These are phyloP conservation scores for Phthorimaea operculella DNA, from an alignment of 1,140 invertebrate species.

Conservation along the genomic window DNA sequence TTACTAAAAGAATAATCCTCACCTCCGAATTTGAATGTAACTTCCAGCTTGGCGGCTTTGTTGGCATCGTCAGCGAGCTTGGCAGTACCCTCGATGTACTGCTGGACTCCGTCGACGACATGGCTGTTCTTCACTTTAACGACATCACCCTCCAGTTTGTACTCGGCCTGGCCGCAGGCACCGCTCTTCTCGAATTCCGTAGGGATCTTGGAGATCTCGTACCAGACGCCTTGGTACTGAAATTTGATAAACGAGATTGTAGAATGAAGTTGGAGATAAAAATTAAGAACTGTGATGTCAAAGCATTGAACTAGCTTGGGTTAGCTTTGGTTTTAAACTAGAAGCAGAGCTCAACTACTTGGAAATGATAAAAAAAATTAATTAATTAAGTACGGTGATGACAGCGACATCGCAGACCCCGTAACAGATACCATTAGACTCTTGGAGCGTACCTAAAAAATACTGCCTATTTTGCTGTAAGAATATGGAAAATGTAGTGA, in stretches of 20 bases:
- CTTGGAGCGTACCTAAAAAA: too few relatives aligned
- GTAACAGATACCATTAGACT: too few relatives aligned
- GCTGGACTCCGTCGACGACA: constrained; percentile 27
- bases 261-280: too few relatives aligned
- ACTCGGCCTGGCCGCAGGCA: constrained; percentile 35
- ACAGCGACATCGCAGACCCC: too few relatives aligned
- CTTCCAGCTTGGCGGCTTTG: constrained; percentile 26
- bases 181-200: constrained; percentile 26
- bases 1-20: constrained; percentile 4
- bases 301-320: too few relatives aligned
- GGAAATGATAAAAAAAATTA: too few relatives aligned
- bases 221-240: constrained; percentile 47
- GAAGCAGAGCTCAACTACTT: too few relatives aligned
- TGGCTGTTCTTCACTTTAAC: constrained; percentile 41
- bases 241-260: neutral
- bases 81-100: constrained; percentile 32
- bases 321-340: too few relatives aligned
- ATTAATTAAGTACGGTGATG: too few relatives aligned
- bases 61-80: constrained; percentile 28
- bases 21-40: constrained; percentile 38
- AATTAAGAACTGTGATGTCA: too few relatives aligned
- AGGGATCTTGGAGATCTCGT: constrained; percentile 37
- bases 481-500: too few relatives aligned
- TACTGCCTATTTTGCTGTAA: too few relatives aligned
- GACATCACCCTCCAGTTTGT: constrained; percentile 29